Evolutionary conservation across 2,113 vertebrate species (phyloP).

Genomic region (Anseranas semipalmata): DNA sequence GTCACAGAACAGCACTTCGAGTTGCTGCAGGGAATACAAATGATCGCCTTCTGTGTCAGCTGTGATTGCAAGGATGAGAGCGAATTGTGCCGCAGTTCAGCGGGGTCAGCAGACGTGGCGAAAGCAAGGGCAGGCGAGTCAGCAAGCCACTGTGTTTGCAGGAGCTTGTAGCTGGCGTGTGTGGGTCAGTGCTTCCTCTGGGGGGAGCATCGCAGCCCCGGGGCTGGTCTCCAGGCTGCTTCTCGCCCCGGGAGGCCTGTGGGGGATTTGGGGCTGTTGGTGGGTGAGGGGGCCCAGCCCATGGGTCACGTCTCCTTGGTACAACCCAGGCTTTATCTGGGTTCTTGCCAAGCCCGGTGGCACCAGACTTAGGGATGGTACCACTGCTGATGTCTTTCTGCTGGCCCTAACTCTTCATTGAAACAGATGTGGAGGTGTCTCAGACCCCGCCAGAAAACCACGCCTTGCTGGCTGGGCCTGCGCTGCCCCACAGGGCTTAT

Average conservation of each 20-base stretch:
- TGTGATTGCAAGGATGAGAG: neutral
- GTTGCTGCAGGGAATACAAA: neutral
- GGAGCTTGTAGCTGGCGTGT: neutral
- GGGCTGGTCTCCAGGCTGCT: neutral
- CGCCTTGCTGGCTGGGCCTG: neutral
- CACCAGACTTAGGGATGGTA: neutral
- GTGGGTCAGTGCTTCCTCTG: neutral
- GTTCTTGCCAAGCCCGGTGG: neutral
- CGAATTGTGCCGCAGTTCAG: neutral
- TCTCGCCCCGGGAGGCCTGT: neutral
- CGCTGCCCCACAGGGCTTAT: neutral
- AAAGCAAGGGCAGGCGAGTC: neutral
- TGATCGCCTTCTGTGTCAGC: neutral
- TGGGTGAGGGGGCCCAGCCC: neutral
- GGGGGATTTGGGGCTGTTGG: neutral
- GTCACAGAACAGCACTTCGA: neutral
- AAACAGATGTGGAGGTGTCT: neutral
- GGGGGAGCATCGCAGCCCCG: neutral
- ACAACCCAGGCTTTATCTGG: neutral
- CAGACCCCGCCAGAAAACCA: neutral
- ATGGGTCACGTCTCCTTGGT: neutral
- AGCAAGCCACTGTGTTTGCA: neutral
- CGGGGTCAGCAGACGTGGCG: neutral
- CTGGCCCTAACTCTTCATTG: neutral
- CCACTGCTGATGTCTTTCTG: neutral